These are phyloP conservation scores for Baronia brevicornis DNA, from an alignment of 2,888 invertebrate species.

Conservation along the genomic window DNA sequence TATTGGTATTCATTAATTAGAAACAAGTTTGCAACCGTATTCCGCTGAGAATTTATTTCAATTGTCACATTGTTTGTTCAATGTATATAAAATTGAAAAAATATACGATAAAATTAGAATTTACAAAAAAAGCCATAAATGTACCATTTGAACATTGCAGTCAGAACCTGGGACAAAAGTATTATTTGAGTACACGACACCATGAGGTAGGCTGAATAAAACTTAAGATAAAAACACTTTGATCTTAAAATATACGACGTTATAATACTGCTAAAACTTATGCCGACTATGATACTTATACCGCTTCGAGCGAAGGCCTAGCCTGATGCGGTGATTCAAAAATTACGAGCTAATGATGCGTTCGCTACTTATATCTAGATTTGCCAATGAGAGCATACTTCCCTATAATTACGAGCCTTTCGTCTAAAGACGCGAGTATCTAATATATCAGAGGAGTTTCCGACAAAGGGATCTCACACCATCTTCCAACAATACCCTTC, in stretches of 20 bases:
- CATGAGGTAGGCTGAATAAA: slow-evolving; percentile 58
- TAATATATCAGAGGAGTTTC: neutral
- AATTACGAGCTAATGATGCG: slow-evolving; percentile 18
- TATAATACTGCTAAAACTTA: slow-evolving; percentile 69
- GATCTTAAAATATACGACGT: slow-evolving; percentile 36
- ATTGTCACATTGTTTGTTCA: too few species aligned
- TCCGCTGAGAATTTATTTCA: too few species aligned
- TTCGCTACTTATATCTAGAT: slow-evolving; percentile 26
- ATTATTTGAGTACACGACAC: slow-evolving; percentile 40
- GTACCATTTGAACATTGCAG: too few species aligned
- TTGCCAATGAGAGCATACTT: slow-evolving; percentile 31
- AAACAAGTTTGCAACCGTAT: too few species aligned
- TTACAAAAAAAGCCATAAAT: too few species aligned
- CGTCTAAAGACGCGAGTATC: neutral
- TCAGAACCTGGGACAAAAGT: slow-evolving; percentile 19
- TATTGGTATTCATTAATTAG: too few species aligned
- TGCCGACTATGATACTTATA: slow-evolving; percentile 44
- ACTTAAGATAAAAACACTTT: slow-evolving; percentile 35
- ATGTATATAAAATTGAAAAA: too few species aligned
- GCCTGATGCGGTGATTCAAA: slow-evolving; percentile 10
- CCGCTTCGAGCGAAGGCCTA: slow-evolving; percentile 17
- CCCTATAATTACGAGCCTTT: slow-evolving; percentile 5
- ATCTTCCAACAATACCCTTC: slow-evolving; percentile 11
- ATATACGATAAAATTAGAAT: too few species aligned
- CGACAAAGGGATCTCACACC: slow-evolving; percentile 18